Conservation (phyloP, 2,888 invertebrate genomes). For the Tipula confusa region DNA sequence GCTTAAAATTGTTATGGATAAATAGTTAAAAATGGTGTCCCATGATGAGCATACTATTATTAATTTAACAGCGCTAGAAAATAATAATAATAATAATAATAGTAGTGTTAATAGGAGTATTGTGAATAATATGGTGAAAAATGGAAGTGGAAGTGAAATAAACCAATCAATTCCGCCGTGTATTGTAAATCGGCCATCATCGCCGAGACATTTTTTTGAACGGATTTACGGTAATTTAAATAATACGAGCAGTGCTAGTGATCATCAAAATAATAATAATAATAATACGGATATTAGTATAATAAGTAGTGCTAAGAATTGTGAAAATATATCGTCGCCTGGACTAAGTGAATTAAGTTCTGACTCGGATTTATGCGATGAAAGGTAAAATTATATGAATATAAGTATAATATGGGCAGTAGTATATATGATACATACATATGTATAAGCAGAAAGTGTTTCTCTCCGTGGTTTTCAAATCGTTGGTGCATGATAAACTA, state of each 20-base stretch:
- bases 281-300: background rate
- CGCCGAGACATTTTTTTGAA: conserved; percentile 76
- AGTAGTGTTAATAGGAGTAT: background rate
- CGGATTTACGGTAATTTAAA: conserved; percentile 76
- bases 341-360: conserved; percentile 48
- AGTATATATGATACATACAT: no score
- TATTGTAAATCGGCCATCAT: conserved; percentile 57
- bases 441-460: no score
- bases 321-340: conserved; percentile 36
- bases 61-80: background rate
- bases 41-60: background rate
- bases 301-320: background rate
- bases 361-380: conserved; percentile 47
- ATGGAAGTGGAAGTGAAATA: background rate
- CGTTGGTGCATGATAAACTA: no score
- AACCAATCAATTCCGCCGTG: background rate
- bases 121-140: background rate
- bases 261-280: conserved; percentile 3
- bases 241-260: conserved; percentile 33
- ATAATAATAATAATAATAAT: background rate
- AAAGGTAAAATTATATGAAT: conserved; percentile 41
- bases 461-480: no score
- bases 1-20: background rate
- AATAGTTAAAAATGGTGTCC: background rate
- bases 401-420: no score